Percentiles rank a stretch among this genome's conserved stretches.
Conservation (phyloP, 1,140 invertebrate genomes). For the Pararge aegeria region DNA sequence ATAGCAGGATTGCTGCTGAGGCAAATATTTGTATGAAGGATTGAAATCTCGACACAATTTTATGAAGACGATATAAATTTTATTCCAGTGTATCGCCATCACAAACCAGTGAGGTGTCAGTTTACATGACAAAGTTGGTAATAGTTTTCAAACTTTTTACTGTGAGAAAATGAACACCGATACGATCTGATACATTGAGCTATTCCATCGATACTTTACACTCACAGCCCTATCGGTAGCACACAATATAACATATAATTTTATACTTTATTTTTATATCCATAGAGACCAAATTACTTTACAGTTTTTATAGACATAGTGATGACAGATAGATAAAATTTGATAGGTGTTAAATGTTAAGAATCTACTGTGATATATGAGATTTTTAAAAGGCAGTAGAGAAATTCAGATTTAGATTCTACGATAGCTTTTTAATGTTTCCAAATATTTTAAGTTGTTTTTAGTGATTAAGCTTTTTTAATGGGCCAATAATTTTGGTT, state of each 20-base stretch:
- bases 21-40: too few relatives aligned
- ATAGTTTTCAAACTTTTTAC: constrained; percentile 56
- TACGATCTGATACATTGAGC: constrained; percentile 16
- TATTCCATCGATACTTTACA: constrained; percentile 19
- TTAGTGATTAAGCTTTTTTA: neutral
- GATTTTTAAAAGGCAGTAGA: constrained; percentile 10
- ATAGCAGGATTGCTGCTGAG: too few relatives aligned
- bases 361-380: constrained; percentile 1
- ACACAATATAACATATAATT: neutral
- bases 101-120: constrained; percentile 46
- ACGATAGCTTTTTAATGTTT: constrained; percentile 6
- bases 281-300: constrained; percentile 12
- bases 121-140: constrained; percentile 62
- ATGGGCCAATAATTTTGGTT: neutral
- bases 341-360: constrained; percentile 18
- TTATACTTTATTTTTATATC: neutral
- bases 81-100: constrained; percentile 27
- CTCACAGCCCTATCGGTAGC: constrained; percentile 20
- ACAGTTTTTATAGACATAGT: constrained; percentile 5
- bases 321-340: constrained; percentile 13
- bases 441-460: neutral
- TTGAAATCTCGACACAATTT: too few relatives aligned
- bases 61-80: constrained; percentile 3
- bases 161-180: constrained; percentile 41
- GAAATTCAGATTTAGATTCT: constrained; percentile 1